phyloP scores from a whole-genome alignment of 2,888 invertebrate genomes.

The Endomychus coccineus region DNA sequence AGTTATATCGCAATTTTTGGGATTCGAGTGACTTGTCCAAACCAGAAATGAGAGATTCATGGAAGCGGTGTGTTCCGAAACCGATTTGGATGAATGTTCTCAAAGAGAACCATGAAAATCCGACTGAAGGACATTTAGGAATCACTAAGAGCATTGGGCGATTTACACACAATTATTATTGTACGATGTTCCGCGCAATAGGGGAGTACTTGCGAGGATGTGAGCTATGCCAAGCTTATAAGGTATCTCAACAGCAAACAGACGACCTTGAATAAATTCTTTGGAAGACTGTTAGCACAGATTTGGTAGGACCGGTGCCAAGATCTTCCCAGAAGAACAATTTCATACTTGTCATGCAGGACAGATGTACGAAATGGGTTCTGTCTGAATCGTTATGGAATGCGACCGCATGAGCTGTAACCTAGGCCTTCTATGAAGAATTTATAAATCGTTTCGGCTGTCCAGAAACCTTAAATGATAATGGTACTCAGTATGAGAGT shows the following conservation, averaged over 20 bases:
- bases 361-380: constrained; percentile 27
- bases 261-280: constrained; percentile 9
- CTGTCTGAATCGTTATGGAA: constrained; percentile 19
- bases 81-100: not conserved
- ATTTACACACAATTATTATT: not conserved
- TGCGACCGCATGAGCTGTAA: constrained; percentile 18
- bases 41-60: not conserved
- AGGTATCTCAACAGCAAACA: not conserved
- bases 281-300: constrained; percentile 21
- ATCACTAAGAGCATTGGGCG: not conserved
- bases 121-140: not conserved
- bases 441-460: constrained; percentile 1
- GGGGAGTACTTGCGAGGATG: not conserved
- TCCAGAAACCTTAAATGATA: not conserved
- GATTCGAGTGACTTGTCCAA: not conserved
- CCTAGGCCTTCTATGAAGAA: constrained; percentile 7
- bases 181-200: not conserved
- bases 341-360: constrained; percentile 25
- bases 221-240: not conserved
- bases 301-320: constrained; percentile 28
- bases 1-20: not conserved
- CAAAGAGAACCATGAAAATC: not conserved
- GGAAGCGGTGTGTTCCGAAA: not conserved
- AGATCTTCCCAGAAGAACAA: constrained; percentile 19
- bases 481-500: not conserved